Evolutionary conservation across 1,140 invertebrate species (phyloP).

Genomic region (Calycopis cecrops): DNA sequence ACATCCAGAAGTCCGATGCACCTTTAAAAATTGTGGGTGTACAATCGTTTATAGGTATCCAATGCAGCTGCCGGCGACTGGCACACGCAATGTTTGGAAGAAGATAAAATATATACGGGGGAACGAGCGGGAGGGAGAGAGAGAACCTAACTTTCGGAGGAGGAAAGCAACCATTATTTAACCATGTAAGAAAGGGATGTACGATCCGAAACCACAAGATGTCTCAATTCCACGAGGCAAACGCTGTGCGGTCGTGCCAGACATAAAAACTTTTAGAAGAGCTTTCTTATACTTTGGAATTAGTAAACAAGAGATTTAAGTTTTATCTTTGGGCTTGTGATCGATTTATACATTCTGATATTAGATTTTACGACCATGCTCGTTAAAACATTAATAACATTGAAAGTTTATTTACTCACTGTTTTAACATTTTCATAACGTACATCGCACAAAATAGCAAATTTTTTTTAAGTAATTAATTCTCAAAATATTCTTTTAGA

Average conservation of each 20-base stretch:
- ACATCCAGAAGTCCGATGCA: slow-evolving; percentile 37
- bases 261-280: slow-evolving; percentile 63
- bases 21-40: slow-evolving; percentile 57
- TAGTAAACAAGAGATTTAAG: slow-evolving; percentile 24
- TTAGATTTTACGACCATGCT: slow-evolving; percentile 1
- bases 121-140: slow-evolving; percentile 52
- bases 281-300: slow-evolving; percentile 50
- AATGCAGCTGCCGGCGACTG: slow-evolving; percentile 64
- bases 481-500: no score
- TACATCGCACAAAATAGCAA: no score
- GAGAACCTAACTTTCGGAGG: slow-evolving; percentile 52
- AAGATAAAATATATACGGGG: slow-evolving; percentile 61
- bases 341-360: not conserved
- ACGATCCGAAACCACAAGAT: slow-evolving; percentile 73
- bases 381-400: no score
- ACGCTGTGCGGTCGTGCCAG: slow-evolving; percentile 65
- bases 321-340: slow-evolving; percentile 12
- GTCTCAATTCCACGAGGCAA: slow-evolving; percentile 71
- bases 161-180: slow-evolving; percentile 46
- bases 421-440: no score
- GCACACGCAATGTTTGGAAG: slow-evolving; percentile 66
- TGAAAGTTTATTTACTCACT: no score
- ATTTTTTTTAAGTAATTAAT: no score
- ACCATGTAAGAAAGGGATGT: slow-evolving; percentile 50
- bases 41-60: slow-evolving; percentile 67